Base-by-base conservation (phyloP, 2,797 vertebrate genomes). In the Artibeus lituratus region DNA sequence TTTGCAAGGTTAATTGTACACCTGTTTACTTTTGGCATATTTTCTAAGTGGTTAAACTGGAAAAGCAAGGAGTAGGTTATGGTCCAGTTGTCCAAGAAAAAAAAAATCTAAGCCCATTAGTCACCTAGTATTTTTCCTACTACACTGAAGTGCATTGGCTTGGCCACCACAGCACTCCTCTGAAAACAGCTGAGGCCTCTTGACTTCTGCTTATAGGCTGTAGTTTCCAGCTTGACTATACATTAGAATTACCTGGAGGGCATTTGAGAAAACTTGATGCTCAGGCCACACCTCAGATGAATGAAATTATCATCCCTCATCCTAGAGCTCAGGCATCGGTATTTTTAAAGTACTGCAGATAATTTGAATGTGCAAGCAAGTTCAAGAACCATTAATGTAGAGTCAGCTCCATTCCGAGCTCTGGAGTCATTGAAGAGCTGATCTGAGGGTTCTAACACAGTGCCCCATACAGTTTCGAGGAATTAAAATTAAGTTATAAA, bases 111-210 rank as follows among this genome's bases (percentile, higher is more conserved):
- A 94, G 65, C 35, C 19, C 59, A 49, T 5, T 26, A 90, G 53
- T 70, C 67, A 77, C 94, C 87, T 81, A 94, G 96, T 96, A 96
- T 88, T 97, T 97, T 97, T 97, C 96, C 96, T 92, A 44, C 47
- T 47, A 59, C 39, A 6, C 7, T 89, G 81, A 62, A 83, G n/a
- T 29, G 42, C 73, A 59, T 15, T 32, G 29, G 22, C 10, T 26
- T 57, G 65, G 18, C 21, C 16, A 72, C 24, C 3, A 44, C 0
- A 19, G 26, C 15, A 59, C 39, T 83, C 69, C 49, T 70, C 49
- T 16, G 32, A 32, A 73, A 67, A 65, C 7, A 87, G 51, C 24
- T 47, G 55, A 72, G 19, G 10, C 3, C 59, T 88, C 67, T 51
- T 88, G 49, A 90, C 35, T 74, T 94, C 51, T 69, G 53, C 37